Evolutionary conservation across 64 coral and sea anemone genomes (phyloP).

Genomic region (Montipora cactus): DNA sequence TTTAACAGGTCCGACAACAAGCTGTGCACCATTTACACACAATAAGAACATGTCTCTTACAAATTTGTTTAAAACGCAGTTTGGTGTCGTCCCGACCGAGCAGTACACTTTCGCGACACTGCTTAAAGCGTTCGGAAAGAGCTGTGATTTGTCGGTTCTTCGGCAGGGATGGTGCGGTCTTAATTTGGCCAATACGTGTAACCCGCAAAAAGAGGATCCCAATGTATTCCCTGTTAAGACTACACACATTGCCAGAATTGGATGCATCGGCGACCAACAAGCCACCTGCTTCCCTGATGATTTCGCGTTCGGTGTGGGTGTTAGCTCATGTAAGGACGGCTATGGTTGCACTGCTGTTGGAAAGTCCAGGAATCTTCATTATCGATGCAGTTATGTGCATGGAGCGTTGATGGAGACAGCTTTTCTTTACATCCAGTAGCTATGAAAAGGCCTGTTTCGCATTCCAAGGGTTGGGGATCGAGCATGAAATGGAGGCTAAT

Average conservation of each 20-base stretch:
- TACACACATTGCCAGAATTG: slow-evolving; percentile 88
- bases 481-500: too few relatives aligned
- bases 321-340: slow-evolving; percentile 93
- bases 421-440: slow-evolving; percentile 82
- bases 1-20: slow-evolving; percentile 72
- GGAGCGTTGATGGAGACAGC: slow-evolving; percentile 89
- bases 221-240: slow-evolving; percentile 74
- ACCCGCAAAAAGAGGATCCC: slow-evolving; percentile 77
- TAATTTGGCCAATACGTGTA: slow-evolving; percentile 87
- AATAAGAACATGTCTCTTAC: slow-evolving; percentile 74
- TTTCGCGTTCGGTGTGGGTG: slow-evolving; percentile 92
- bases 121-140: slow-evolving; percentile 91
- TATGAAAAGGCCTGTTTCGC: not conserved
- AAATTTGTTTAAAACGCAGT: slow-evolving; percentile 85
- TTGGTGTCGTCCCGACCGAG: slow-evolving; percentile 79
- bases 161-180: slow-evolving; percentile 93
- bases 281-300: slow-evolving; percentile 92
- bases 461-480: too few relatives aligned
- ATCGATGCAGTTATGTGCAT: slow-evolving; percentile 90
- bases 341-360: slow-evolving; percentile 84
- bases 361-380: slow-evolving; percentile 92
- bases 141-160: slow-evolving; percentile 85
- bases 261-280: slow-evolving; percentile 88
- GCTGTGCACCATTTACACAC: slow-evolving; percentile 90
- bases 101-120: slow-evolving; percentile 91